phyloP scores from a whole-genome alignment of 2,888 invertebrate species.

The Drosophila peninsularis region DNA sequence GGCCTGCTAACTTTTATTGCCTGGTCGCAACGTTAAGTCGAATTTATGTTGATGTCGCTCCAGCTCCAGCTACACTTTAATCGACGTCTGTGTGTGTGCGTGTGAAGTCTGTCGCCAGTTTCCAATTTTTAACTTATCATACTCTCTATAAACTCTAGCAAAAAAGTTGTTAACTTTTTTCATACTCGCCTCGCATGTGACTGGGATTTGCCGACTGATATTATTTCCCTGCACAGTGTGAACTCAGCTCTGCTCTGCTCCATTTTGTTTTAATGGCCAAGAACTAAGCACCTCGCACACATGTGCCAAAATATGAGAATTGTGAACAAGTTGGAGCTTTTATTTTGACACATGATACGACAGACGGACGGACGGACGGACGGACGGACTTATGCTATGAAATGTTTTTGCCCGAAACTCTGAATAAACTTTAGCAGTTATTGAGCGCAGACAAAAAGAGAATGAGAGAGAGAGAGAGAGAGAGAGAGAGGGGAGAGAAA shows the following conservation, averaged over 20 bases:
- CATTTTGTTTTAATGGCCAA: constrained; percentile 51
- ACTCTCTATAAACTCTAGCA: constrained; percentile 26
- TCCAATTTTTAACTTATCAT: constrained; percentile 58
- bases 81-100: constrained; percentile 60
- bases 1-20: constrained; percentile 55
- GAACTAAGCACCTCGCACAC: constrained; percentile 51
- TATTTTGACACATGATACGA: constrained; percentile 58
- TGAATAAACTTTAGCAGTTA: constrained; percentile 20
- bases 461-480: background rate
- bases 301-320: constrained; percentile 33
- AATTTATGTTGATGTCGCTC: constrained; percentile 72
- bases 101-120: constrained; percentile 44
- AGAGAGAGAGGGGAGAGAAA: background rate
- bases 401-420: constrained; percentile 23
- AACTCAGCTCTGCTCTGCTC: constrained; percentile 19
- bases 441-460: background rate
- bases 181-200: constrained; percentile 41
- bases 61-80: constrained; percentile 39
- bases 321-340: constrained; percentile 49
- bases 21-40: constrained; percentile 69
- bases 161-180: constrained; percentile 59
- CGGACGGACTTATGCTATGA: constrained; percentile 9
- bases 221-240: constrained; percentile 10
- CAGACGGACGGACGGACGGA: background rate
- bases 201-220: constrained; percentile 20